Evolutionary conservation across 2,113 vertebrate genomes (phyloP).

Genomic region (Falco punctatus): DNA sequence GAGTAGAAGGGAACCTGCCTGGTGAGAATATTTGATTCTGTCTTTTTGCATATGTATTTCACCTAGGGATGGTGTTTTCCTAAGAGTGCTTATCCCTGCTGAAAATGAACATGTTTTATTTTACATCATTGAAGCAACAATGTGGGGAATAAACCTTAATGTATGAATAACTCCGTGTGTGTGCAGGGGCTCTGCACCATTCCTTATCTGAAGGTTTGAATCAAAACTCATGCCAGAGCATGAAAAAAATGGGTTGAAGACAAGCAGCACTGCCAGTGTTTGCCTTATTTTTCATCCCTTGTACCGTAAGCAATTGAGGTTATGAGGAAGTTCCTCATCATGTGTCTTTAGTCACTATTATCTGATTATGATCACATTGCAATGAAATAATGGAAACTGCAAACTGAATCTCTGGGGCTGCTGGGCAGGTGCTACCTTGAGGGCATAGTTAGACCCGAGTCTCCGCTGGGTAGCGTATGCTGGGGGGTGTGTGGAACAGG

Average conservation of each 20-base stretch:
- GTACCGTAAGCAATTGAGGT: accelerated
- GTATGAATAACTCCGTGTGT: background rate
- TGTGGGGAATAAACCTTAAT: background rate
- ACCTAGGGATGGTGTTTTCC: background rate
- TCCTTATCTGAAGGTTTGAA: background rate
- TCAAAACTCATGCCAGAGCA: background rate
- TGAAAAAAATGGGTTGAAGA: background rate
- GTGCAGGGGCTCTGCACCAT: background rate
- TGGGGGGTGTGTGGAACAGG: background rate
- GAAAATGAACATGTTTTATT: background rate
- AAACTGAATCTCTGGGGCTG: background rate
- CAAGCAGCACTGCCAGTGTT: background rate
- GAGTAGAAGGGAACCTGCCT: constrained; percentile 15
- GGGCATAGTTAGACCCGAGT: background rate
- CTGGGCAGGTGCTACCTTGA: background rate
- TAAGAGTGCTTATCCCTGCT: background rate
- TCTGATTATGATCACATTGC: background rate
- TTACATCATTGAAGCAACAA: background rate
- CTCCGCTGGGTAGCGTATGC: background rate
- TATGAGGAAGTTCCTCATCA: background rate
- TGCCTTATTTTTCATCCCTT: background rate
- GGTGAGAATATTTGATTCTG: constrained; percentile 1
- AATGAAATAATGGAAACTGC: background rate
- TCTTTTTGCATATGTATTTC: constrained; percentile 46
- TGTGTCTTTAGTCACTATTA: background rate